A percentile compares a stretch with the other conserved stretches of the same genome.
Conservation (phyloP, 2,113 vertebrate genomes). For the Cyprinodon brontotheroides region DNA sequence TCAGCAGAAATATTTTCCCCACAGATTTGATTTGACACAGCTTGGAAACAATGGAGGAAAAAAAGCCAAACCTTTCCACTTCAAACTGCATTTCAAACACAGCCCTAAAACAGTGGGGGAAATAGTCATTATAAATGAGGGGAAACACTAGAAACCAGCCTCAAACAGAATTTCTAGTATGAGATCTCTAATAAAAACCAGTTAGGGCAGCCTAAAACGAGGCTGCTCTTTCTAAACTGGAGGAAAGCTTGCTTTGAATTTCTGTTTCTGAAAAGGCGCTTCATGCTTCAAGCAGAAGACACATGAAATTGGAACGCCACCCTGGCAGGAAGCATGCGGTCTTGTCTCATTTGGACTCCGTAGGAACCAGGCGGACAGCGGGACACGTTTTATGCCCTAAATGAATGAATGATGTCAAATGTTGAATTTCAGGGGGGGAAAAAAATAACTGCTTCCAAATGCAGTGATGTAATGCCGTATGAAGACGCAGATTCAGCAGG, state of each 20-base stretch:
- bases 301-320: conserved; percentile 60
- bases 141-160: conserved; percentile 66
- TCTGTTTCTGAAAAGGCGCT: conserved; percentile 66
- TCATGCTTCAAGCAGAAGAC: conserved; percentile 66
- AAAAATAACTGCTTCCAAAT: conserved; percentile 29
- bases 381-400: conserved; percentile 50
- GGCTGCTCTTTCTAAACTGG: conserved; percentile 58
- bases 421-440: conserved; percentile 19
- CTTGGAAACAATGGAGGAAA: conserved; percentile 27
- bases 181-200: conserved; percentile 64
- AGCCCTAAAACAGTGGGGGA: conserved; percentile 42
- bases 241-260: conserved; percentile 62
- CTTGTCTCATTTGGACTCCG: conserved; percentile 56
- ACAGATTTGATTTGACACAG: conserved; percentile 47
- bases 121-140: conserved; percentile 71
- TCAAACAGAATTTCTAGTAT: conserved; percentile 74
- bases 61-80: conserved; percentile 30
- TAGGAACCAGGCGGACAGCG: conserved; percentile 55
- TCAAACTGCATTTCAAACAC: conserved; percentile 73
- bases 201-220: conserved; percentile 56
- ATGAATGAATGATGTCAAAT: conserved; percentile 46
- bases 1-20: conserved; percentile 25
- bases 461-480: conserved; percentile 11
- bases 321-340: conserved; percentile 26
- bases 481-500: conserved; percentile 56